A percentile compares a stretch with the other conserved stretches of the same genome.
phyloP scores from a whole-genome alignment of 2,888 invertebrate genomes.

The Pyrrhia umbra region DNA sequence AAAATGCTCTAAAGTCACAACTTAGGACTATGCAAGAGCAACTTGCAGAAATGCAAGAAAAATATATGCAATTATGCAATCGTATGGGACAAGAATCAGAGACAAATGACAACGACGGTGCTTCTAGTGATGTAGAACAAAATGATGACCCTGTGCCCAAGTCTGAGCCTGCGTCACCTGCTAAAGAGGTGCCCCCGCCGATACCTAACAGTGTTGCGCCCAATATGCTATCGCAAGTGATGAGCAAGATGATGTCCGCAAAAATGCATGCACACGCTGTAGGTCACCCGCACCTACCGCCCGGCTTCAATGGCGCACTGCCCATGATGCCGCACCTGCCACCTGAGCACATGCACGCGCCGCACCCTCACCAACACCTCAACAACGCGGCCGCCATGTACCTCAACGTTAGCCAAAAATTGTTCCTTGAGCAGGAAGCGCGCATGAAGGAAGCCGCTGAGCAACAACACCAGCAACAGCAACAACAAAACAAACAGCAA shows the following conservation, averaged over 20 bases:
- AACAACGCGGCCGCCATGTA: constrained; percentile 93
- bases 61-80: constrained; percentile 96
- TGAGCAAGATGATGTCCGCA: constrained; percentile 92
- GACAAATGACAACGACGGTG: constrained; percentile 93
- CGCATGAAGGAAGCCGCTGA: constrained; percentile 93
- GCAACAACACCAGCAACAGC: constrained; percentile 65
- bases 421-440: constrained; percentile 94
- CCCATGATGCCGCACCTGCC: constrained; percentile 91
- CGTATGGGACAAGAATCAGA: constrained; percentile 95
- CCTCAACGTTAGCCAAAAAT: constrained; percentile 94
- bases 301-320: constrained; percentile 90
- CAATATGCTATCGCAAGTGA: constrained; percentile 91
- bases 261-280: constrained; percentile 91
- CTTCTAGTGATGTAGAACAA: constrained; percentile 93
- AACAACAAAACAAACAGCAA: constrained; percentile 87
- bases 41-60: constrained; percentile 97
- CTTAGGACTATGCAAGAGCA: constrained; percentile 96
- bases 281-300: constrained; percentile 90
- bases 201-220: constrained; percentile 83
- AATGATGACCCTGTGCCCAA: constrained; percentile 88
- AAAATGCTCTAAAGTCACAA: constrained; percentile 96
- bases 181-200: constrained; percentile 88
- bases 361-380: constrained; percentile 90
- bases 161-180: constrained; percentile 90
- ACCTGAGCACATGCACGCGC: constrained; percentile 89